Percentiles rank a stretch among this genome's conserved stretches.
Evolutionary conservation across 2,113 vertebrate species (phyloP).

Genomic region (Paradisaea rubra): DNA sequence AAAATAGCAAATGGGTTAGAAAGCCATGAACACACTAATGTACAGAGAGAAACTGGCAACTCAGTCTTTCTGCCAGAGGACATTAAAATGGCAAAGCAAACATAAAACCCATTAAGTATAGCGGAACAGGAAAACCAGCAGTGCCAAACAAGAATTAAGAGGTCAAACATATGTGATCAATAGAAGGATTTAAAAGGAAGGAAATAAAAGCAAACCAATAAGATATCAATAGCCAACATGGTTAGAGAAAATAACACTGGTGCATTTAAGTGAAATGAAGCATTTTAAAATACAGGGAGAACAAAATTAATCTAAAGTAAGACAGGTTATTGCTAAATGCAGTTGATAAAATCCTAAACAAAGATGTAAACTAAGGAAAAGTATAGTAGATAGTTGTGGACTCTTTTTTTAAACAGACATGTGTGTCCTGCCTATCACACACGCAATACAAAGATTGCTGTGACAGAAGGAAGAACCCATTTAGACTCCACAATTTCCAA

Average conservation of each 20-base stretch:
- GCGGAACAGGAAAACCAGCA: not conserved
- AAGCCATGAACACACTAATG: not conserved
- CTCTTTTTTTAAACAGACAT: not conserved
- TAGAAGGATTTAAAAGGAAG: not conserved
- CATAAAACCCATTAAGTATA: not conserved
- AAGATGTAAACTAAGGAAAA: not conserved
- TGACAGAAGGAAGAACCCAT: not conserved
- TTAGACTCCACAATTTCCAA: not conserved
- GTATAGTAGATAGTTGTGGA: not conserved
- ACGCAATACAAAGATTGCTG: rapidly evolving
- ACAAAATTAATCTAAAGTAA: not conserved
- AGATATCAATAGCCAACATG: not conserved
- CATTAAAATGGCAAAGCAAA: not conserved
- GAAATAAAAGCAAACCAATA: not conserved
- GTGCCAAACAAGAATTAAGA: not conserved
- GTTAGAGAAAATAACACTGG: not conserved
- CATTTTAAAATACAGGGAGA: not conserved
- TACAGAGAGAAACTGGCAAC: not conserved
- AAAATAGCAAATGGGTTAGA: not conserved
- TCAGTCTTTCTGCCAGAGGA: not conserved
- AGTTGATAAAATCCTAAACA: not conserved
- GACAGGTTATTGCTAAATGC: not conserved
- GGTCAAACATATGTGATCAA: not conserved
- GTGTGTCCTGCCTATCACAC: not conserved
- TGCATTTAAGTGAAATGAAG: not conserved